These are phyloP conservation scores for Lamprologus ornatipinnis DNA, from an alignment of 2,113 vertebrate species.

Conservation along the genomic window DNA sequence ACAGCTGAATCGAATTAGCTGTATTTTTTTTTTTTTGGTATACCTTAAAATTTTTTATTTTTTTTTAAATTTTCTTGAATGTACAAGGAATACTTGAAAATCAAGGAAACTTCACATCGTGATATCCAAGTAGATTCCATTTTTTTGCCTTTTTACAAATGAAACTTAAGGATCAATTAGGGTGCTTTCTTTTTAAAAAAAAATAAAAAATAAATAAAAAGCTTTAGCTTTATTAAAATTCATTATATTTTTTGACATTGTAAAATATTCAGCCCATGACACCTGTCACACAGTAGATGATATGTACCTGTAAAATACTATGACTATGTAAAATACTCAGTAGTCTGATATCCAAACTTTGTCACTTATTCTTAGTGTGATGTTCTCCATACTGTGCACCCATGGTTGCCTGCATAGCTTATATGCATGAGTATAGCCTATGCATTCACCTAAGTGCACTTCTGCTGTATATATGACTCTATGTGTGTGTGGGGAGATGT, in stretches of 20 bases:
- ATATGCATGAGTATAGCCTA: neutral
- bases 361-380: neutral
- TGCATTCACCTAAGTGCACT: neutral
- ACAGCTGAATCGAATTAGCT: neutral
- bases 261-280: neutral
- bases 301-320: neutral
- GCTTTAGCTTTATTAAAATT: neutral
- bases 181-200: neutral
- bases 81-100: neutral
- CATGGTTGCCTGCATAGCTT: neutral
- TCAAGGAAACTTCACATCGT: neutral
- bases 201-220: neutral
- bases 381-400: neutral
- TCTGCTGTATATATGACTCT: neutral
- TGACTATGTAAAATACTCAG: neutral
- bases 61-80: neutral
- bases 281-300: constrained; percentile 8
- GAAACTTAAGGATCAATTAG: neutral
- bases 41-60: neutral
- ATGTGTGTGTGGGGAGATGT: neutral
- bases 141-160: neutral
- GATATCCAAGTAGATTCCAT: neutral
- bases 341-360: neutral
- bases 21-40: neutral
- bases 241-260: neutral